Conservation (phyloP, 2,888 invertebrate species). For the Hyalella azteca region DNA sequence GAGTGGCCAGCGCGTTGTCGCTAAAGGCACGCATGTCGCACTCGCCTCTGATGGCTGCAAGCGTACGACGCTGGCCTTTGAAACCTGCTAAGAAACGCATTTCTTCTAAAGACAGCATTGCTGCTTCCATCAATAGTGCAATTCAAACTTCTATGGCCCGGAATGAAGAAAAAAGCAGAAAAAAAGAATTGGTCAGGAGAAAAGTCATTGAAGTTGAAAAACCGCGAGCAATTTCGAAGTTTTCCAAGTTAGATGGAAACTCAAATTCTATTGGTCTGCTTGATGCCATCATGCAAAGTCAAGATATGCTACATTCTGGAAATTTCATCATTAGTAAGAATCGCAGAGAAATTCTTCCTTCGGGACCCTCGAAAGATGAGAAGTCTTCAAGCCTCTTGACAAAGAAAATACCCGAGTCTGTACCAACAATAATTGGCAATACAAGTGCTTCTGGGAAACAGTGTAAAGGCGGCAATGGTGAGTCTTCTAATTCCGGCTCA, state of each 20-base stretch:
- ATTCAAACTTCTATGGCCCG: not conserved
- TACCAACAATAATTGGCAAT: not conserved
- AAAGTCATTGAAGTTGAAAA: too few relatives aligned
- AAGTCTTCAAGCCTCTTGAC: not conserved
- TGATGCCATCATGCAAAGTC: conserved; percentile 4
- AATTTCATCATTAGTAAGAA: not conserved
- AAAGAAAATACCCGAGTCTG: too few relatives aligned
- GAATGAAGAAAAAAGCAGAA: too few relatives aligned
- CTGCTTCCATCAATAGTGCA: conserved; percentile 24
- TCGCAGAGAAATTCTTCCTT: not conserved
- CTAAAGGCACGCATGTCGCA: conserved; percentile 26
- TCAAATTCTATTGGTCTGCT: not conserved
- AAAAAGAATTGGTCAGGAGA: too few relatives aligned
- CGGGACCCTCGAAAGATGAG: not conserved
- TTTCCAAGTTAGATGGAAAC: not conserved
- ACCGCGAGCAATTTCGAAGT: not conserved
- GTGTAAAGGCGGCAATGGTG: not conserved
- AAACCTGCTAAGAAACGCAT: not conserved
- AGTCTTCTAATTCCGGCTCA: not conserved
- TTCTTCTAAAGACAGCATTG: conserved; percentile 21
- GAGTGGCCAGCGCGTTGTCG: not conserved
- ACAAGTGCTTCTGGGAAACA: not conserved
- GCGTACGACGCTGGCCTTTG: not conserved
- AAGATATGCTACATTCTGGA: not conserved
- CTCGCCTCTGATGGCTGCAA: not conserved